phyloP scores from a whole-genome alignment of 2,888 invertebrate species.

The Trichogramma evanescens region DNA sequence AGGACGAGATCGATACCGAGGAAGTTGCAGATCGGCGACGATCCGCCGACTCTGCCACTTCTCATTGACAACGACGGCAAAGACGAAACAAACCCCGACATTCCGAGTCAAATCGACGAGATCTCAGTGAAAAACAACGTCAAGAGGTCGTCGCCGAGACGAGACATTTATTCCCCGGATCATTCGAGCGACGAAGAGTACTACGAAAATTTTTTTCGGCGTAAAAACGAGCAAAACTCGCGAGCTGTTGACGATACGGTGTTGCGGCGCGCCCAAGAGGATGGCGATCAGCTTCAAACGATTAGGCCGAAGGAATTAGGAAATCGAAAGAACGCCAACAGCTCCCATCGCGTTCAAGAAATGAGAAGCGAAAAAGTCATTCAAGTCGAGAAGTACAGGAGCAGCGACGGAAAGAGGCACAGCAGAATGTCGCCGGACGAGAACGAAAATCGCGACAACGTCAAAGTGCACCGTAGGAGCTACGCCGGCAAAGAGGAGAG shows the following conservation, averaged over 20 bases:
- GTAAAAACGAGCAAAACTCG: no score
- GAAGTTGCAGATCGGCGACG: constrained; percentile 2
- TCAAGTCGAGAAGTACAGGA: constrained; percentile 23
- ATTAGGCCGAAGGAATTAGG: constrained; percentile 2
- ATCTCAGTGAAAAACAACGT: no score
- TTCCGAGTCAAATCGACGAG: constrained; percentile 9
- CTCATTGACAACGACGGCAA: constrained; percentile 9
- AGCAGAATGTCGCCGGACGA: constrained; percentile 32
- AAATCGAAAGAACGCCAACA: constrained; percentile 11
- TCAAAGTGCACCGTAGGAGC: constrained; percentile 25
- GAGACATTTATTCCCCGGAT: constrained; percentile 12
- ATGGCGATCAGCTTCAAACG: background rate
- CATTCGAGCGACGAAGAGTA: constrained; percentile 14
- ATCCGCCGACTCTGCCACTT: constrained; percentile 9
- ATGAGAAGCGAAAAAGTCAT: constrained; percentile 16
- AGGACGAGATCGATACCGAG: background rate
- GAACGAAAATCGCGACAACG: constrained; percentile 27
- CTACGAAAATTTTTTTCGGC: background rate
- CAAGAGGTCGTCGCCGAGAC: background rate
- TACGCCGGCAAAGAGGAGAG: constrained; percentile 19
- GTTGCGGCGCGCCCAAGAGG: constrained; percentile 1
- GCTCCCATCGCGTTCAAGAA: background rate
- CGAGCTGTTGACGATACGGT: no score
- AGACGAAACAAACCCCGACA: constrained; percentile 17
- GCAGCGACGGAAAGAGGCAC: constrained; percentile 26